Evolutionary conservation across 2,888 invertebrate species (phyloP), one percentile per base, ranked within the genome.

Genomic region (Napeogenes sylphis): DNA sequence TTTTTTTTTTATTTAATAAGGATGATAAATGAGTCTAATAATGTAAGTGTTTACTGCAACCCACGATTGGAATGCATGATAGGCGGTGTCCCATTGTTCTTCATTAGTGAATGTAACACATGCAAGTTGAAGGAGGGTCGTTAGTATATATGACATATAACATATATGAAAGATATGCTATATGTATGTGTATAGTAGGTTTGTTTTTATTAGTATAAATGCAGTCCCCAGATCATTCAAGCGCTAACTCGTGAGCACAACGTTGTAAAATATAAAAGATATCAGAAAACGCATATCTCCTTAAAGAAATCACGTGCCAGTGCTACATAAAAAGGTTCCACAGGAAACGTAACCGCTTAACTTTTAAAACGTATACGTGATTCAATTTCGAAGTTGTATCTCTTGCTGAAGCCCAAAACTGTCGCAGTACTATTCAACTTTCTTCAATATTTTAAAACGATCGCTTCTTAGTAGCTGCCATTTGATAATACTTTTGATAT

Each of bases 281-380:
- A 63, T 63, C 53, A 61, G 57, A 63, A 61, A 64, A 55, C 30
- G 53, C 59, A 53, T 62, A 60, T 59, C 56, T 63, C 66, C 59
- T 62, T 59, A 78, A 80, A 80, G 81, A 83, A 83, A 85, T 83
- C 86, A 87, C 86, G 86, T 85, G 80, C 79, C 75, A 75, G 73
- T 74, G 80, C 80, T 81, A 84, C 79, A 82, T 83, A 87, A 88
- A 87, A 87, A 87, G 82, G 84, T 82, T 84, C 79, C 78, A 83
- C 81, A 78, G 80, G 81, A 83, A 83, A 84, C 81, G 85, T 84
- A 84, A 87, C 84, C 85, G 85, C 86, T 88, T 88, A 88, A 90
- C 87, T 89, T 90, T 88, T 88, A 87, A 89, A 87, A 85, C 84
- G 83, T 84, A 85, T 88, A 89, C 90, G 89, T 89, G 90, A 89